These are phyloP conservation scores for Thrips palmi DNA, from an alignment of 1,140 invertebrate genomes.

Conservation along the genomic window DNA sequence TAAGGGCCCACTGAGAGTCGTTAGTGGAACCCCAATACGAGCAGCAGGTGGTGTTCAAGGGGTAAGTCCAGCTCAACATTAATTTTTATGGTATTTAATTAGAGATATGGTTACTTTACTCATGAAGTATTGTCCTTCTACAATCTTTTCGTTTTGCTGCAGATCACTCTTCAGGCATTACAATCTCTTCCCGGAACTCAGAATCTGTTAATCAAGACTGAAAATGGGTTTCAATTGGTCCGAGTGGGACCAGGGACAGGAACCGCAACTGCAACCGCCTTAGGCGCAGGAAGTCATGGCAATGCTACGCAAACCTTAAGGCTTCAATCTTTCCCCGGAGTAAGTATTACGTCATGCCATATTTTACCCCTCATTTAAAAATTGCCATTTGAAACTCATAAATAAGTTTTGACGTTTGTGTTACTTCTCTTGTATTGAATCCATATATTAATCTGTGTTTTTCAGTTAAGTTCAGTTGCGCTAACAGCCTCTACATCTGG, in stretches of 20 bases:
- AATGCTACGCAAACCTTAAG: conserved; percentile 31
- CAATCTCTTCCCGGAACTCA: conserved; percentile 64
- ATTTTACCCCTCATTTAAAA: not conserved
- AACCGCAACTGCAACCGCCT: conserved; percentile 28
- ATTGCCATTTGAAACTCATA: not conserved
- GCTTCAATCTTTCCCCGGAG: conserved; percentile 34
- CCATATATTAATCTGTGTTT: too few relatives aligned
- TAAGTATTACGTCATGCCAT: conserved; percentile 23
- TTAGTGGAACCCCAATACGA: too few relatives aligned
- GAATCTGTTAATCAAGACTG: conserved; percentile 80
- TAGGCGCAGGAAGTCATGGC: conserved; percentile 36
- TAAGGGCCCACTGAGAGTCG: conserved; percentile 55
- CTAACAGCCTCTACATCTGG: too few relatives aligned
- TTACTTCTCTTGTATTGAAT: too few relatives aligned
- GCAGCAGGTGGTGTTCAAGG: too few relatives aligned
- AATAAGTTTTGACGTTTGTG: too few relatives aligned
- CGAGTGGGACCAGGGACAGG: conserved; percentile 59
- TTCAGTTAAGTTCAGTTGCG: too few relatives aligned
- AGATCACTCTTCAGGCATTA: conserved; percentile 68
- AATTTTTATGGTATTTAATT: too few relatives aligned
- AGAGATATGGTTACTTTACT: not conserved
- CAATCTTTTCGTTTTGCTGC: conserved; percentile 25
- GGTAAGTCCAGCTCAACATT: too few relatives aligned
- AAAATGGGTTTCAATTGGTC: conserved; percentile 84
- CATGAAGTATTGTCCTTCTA: not conserved